These are phyloP conservation scores for Endomychus coccineus DNA, from an alignment of 2,888 invertebrate genomes.

Conservation along the genomic window DNA sequence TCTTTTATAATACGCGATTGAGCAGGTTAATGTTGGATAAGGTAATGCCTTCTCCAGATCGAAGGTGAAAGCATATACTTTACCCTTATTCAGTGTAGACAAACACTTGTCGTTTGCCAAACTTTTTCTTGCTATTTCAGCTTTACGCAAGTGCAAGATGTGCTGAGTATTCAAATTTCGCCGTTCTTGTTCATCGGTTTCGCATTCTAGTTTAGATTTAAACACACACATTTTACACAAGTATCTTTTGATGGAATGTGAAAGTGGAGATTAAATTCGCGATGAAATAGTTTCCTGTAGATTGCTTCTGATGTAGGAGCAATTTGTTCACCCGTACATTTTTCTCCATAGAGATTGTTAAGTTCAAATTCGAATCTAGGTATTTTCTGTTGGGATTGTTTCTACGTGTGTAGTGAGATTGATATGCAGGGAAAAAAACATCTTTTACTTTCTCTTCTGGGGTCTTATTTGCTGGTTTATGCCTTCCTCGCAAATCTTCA, in stretches of 20 bases:
- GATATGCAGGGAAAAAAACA: conserved; percentile 4
- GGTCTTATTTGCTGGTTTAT: conserved; percentile 2
- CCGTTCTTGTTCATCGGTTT: conserved; percentile 4
- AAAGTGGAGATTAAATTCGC: conserved; percentile 20
- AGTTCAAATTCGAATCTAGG: conserved; percentile 13
- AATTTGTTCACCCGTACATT: conserved; percentile 12
- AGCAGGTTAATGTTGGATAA: conserved; percentile 25
- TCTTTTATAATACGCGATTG: conserved; percentile 29
- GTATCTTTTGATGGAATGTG: conserved; percentile 19
- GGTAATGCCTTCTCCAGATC: conserved; percentile 18
- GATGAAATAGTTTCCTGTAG: conserved; percentile 20
- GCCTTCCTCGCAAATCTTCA: conserved; percentile 1
- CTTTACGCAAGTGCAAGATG: conserved; percentile 12
- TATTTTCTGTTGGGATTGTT: conserved; percentile 19
- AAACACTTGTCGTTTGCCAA: conserved; percentile 6
- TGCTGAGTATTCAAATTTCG: conserved; percentile 6
- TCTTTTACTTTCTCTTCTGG: not conserved
- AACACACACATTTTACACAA: conserved; percentile 18
- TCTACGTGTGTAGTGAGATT: conserved; percentile 14
- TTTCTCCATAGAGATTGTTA: conserved; percentile 15
- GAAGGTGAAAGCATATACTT: conserved; percentile 14
- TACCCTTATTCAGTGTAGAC: not conserved
- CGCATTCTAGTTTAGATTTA: conserved; percentile 2
- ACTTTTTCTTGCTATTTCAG: conserved; percentile 12
- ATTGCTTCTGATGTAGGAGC: conserved; percentile 14